Conservation (phyloP, 2,113 vertebrate species). For the Dromaius novaehollandiae region DNA sequence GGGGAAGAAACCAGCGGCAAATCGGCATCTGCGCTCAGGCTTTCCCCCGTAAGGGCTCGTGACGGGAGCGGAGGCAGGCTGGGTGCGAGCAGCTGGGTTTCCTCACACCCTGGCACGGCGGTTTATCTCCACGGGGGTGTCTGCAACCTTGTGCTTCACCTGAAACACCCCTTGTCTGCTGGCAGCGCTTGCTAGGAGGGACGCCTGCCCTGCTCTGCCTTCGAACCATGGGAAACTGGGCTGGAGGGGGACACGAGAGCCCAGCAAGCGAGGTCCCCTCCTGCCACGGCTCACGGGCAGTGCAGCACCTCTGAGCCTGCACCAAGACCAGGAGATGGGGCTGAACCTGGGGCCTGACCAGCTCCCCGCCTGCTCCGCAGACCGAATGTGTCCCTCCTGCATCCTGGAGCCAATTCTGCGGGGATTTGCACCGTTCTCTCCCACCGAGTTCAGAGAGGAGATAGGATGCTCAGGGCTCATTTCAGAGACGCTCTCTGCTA, state of each 20-base stretch:
- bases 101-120: background rate
- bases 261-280: background rate
- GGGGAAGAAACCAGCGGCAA: background rate
- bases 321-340: background rate
- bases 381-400: background rate
- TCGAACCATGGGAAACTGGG: background rate
- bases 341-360: background rate
- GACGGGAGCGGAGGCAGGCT: background rate
- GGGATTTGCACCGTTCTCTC: background rate
- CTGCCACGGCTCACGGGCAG: background rate
- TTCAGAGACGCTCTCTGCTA: background rate
- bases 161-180: background rate
- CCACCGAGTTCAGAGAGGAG: background rate
- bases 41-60: background rate
- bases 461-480: background rate
- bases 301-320: background rate
- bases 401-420: background rate
- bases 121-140: background rate
- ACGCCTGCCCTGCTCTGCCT: background rate
- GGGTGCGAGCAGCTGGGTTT: background rate
- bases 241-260: background rate
- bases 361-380: fast-evolving
- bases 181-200: background rate
- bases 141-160: background rate
- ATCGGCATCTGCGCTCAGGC: background rate